A percentile compares a stretch with the other conserved stretches of the same genome.
Conservation (phyloP, 2,797 vertebrate species). For the Euphonia xanthogaster region DNA sequence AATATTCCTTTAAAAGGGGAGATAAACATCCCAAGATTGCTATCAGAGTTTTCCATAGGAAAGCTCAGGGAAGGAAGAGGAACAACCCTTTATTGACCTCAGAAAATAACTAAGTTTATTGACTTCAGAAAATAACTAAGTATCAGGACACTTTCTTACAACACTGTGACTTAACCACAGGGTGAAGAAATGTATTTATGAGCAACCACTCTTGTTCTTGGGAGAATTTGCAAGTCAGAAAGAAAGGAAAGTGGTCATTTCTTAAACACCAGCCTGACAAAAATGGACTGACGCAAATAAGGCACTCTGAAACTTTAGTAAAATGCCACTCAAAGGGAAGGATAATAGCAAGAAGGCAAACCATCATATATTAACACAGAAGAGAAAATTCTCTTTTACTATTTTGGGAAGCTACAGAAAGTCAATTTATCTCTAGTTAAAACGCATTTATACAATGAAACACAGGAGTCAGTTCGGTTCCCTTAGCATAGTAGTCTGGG, state of each 20-base stretch:
- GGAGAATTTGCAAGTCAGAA: not conserved
- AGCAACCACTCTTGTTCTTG: not conserved
- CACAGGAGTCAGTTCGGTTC: not conserved
- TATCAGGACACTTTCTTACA: not conserved
- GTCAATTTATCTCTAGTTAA: conserved; percentile 8
- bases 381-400: not conserved
- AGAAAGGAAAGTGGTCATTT: not conserved
- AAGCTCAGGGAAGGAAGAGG: not conserved
- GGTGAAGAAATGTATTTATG: not conserved
- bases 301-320: not conserved
- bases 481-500: not conserved
- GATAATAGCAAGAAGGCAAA: not conserved
- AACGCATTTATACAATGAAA: conserved; percentile 1
- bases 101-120: not conserved
- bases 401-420: not conserved
- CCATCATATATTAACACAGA: not conserved
- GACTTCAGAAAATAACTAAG: not conserved
- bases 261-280: not conserved
- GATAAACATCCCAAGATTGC: not conserved
- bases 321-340: not conserved
- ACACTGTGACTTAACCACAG: not conserved
- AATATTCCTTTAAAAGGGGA: not conserved
- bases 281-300: not conserved
- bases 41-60: not conserved
- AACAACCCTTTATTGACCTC: not conserved